phyloP scores from a whole-genome alignment of 2,888 invertebrate genomes.

The Nesidiocoris tenuis region DNA sequence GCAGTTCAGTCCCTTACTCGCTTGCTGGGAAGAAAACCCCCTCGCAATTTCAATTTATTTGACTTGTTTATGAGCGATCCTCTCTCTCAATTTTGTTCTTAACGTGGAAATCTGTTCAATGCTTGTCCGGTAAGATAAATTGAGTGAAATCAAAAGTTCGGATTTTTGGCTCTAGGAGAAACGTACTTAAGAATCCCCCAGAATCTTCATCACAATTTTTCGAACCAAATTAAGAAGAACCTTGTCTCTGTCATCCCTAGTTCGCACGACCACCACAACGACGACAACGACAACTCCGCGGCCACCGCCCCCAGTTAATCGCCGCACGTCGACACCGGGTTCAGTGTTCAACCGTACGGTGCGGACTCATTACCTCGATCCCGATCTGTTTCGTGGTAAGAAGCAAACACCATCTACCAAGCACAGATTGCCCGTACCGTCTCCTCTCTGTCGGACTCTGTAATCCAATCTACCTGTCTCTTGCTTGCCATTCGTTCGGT shows the following conservation, averaged over 20 bases:
- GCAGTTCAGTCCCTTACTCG: too few species aligned
- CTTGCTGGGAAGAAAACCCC: too few species aligned
- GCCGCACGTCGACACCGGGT: constrained; percentile 20
- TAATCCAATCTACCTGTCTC: too few species aligned
- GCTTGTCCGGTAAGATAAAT: too few species aligned
- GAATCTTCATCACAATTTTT: too few species aligned
- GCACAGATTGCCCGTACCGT: neutral
- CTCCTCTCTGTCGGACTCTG: neutral
- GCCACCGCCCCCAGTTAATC: constrained; percentile 19
- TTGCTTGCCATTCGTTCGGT: neutral
- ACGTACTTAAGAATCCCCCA: too few species aligned
- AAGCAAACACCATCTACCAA: neutral
- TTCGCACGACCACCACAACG: constrained; percentile 24
- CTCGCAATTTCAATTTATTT: too few species aligned
- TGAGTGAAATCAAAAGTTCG: too few species aligned
- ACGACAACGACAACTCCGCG: constrained; percentile 19
- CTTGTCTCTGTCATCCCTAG: constrained; percentile 23
- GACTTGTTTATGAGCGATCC: too few species aligned
- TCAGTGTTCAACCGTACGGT: constrained; percentile 25
- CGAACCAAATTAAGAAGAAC: constrained; percentile 1
- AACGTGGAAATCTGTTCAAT: too few species aligned
- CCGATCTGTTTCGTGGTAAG: constrained; percentile 40
- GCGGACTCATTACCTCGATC: constrained; percentile 38
- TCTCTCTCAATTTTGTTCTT: too few species aligned
- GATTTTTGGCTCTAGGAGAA: too few species aligned